phyloP scores from a whole-genome alignment of 2,113 vertebrate species.

The Sisor rabdophorus region DNA sequence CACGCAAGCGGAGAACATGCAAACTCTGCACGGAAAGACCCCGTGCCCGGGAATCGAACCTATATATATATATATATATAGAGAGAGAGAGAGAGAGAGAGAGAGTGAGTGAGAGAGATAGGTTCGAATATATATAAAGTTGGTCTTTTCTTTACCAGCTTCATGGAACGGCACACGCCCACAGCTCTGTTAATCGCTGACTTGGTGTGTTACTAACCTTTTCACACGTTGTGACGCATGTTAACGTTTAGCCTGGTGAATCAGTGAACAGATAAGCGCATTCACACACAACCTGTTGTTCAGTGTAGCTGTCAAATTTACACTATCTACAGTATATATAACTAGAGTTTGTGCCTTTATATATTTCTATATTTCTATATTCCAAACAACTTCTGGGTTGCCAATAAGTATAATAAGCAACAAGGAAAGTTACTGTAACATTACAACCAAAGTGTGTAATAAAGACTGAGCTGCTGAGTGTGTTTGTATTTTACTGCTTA shows the following conservation, averaged over 20 bases:
- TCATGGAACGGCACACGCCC: background rate
- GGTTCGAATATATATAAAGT: too few relatives aligned
- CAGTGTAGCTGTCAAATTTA: background rate
- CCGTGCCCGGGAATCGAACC: too few relatives aligned
- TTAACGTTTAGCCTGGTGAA: conserved; percentile 63
- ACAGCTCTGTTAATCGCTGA: conserved; percentile 63
- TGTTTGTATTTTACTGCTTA: background rate
- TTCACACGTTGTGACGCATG: conserved; percentile 51
- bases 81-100: too few relatives aligned
- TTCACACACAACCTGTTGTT: background rate
- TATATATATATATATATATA: too few relatives aligned
- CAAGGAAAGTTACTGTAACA: background rate
- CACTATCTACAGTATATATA: background rate
- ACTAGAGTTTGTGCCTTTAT: too few relatives aligned
- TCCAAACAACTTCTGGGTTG: background rate
- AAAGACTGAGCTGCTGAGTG: background rate
- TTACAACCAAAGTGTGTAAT: background rate
- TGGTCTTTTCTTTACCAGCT: too few relatives aligned
- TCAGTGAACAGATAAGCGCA: conserved; percentile 49
- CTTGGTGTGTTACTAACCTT: conserved; percentile 54
- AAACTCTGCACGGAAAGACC: too few relatives aligned
- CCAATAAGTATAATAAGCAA: too few relatives aligned
- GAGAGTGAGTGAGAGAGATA: too few relatives aligned
- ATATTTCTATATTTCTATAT: too few relatives aligned
- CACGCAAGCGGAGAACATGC: too few relatives aligned